Conservation (phyloP, 2,113 vertebrate genomes). For the Azemiops feae region DNA sequence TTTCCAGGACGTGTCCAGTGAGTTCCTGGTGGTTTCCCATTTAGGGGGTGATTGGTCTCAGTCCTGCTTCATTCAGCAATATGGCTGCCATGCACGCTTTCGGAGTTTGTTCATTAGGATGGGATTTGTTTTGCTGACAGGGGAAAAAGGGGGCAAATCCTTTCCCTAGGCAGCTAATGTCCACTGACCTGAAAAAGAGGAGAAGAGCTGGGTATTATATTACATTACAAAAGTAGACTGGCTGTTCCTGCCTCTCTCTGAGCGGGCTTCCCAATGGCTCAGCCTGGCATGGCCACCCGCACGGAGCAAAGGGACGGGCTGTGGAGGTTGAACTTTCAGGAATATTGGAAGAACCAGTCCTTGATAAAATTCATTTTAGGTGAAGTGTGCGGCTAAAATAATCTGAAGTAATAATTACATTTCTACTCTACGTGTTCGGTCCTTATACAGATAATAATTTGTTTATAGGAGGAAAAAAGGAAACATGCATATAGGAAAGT, state of each 20-base stretch:
- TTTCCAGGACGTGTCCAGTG: not conserved
- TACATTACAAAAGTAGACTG: not conserved
- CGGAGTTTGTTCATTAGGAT: not conserved
- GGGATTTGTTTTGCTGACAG: not conserved
- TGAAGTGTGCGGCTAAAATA: not conserved
- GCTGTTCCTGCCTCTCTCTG: not conserved
- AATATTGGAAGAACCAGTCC: not conserved
- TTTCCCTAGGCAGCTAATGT: not conserved
- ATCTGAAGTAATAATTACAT: not conserved
- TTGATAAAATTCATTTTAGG: not conserved
- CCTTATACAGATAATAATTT: not conserved
- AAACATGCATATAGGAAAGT: not conserved
- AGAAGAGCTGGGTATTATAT: not conserved
- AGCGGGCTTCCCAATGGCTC: not conserved
- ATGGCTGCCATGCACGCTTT: not conserved
- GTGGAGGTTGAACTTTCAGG: not conserved
- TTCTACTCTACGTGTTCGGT: not conserved
- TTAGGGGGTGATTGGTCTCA: not conserved
- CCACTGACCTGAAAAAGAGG: not conserved
- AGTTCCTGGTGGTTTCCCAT: not conserved
- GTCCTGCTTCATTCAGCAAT: not conserved
- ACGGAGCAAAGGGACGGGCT: not conserved
- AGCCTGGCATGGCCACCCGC: not conserved
- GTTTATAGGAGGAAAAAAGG: not conserved
- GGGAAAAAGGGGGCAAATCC: not conserved